Base-by-base conservation (phyloP, 1,140 invertebrate genomes). In the Mercenaria mercenaria region DNA sequence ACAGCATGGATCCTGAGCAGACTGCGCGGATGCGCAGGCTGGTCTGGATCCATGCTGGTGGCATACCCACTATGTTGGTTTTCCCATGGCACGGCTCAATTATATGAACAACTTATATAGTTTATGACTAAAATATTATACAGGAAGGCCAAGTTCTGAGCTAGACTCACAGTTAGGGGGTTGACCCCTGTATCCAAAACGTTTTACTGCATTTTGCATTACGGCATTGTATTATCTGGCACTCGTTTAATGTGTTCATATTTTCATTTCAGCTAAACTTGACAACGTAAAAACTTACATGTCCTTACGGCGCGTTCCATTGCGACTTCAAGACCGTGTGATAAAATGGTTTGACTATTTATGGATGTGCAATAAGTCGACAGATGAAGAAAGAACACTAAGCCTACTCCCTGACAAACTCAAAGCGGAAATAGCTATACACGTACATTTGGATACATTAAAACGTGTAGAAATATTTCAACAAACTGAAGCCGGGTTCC, bases 331-430 rank as follows among this genome's bases (percentile, higher is more conserved):
- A 96, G 98, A 99, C 92, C 99, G 99, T 96, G 99, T 99, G 76
- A 99, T 99, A 96, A 99, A 99, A 96, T 99, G 99, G 99, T 99
- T 99, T 96, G 99, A 99, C 96, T 99, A 99, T 96, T 97, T 99
- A 90, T 99, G 99, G 99, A 97, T 99, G 90, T 99, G 98, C 88
- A 99, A 99, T 97, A 99, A 99, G 96, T 99, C 98, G 95, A 99
- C 98, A 0, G 99, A 99, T 95, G 99, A 99, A 96, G 99, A 99
- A 95, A 98, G 98, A 96, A 94, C 94, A 0, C 87, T 96, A 3
- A 90, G 91, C 67, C 90, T 96, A 37, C 91, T 96, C 56, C 89
- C 97, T 96, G 99, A 99, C 96, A 99, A 99, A 96, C 97, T 99
- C 91, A 99, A 99, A 96, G 99, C 99, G 52, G 99, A 99, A 97